Evolutionary conservation across 2,797 vertebrate species (phyloP), one percentile per base, ranked within the genome.

Genomic region (Lithobates pipiens): DNA sequence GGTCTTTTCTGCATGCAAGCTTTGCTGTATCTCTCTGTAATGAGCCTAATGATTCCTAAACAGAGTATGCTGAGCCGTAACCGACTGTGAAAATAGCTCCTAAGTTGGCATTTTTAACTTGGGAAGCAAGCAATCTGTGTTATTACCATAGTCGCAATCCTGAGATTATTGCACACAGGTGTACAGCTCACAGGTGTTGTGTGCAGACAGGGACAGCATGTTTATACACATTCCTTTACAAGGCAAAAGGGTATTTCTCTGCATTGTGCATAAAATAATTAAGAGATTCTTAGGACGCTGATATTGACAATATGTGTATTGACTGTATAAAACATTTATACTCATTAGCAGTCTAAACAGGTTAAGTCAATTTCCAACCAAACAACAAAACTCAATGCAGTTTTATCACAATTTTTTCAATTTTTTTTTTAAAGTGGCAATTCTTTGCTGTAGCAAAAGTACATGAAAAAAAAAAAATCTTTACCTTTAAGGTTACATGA

Each of bases 401-500:
- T 23, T 61, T 23, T 23, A 61, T 23, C 54, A 61, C 21, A 0
- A 15, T 18, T 23, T 3, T 54, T 21, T 6, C 3, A 15, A 1
- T 50, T 0, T 39, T 18, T 57, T 18, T 16, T 57, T 18, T 21
- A 13, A 57, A 57, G 18, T 21, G 3, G 18, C 18, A 57, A 21
- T 18, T 61, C 18, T 8, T 61, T 61, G 21, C 21, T 61, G 6
- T 61, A 23, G 21, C 1, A 61, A 61, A 61, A 61, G 21, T 61
- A 61, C 21, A 61, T 9, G 21, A 29, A 82, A 92, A 67, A 82
- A n/a, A n/a, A 92, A 88, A 86, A 89, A 85, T 84, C 74, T 88
- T 88, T 91, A 91, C 85, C 90, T 93, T 92, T 92, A 89, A 92
- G 91, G 88, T 91, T 88, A 91, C 92, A 91, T 88, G 88, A 91